phyloP scores from a whole-genome alignment of 2,888 invertebrate genomes.

The Dorcus parallelipipedus region DNA sequence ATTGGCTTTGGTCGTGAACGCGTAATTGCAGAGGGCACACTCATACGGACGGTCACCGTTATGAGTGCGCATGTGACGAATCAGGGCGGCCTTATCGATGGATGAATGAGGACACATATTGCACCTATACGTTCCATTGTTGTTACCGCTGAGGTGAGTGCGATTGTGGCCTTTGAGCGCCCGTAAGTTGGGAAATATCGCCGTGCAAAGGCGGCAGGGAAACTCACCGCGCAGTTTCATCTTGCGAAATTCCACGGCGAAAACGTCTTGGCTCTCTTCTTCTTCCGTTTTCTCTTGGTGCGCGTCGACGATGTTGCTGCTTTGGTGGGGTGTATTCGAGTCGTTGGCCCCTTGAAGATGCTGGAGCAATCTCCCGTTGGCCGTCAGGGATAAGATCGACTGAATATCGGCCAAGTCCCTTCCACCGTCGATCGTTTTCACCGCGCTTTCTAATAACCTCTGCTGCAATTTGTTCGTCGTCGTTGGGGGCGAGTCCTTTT shows the following conservation, averaged over 20 bases:
- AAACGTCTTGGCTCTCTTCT: constrained; percentile 79
- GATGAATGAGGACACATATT: constrained; percentile 90
- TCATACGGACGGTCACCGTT: constrained; percentile 95
- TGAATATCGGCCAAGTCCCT: constrained; percentile 84
- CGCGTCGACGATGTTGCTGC: constrained; percentile 25
- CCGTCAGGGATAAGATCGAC: constrained; percentile 76
- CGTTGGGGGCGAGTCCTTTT: constrained; percentile 9
- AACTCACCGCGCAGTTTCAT: constrained; percentile 89
- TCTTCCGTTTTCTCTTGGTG: constrained; percentile 43
- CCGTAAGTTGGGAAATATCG: constrained; percentile 82
- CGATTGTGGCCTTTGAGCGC: constrained; percentile 90
- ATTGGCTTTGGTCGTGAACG: constrained; percentile 96
- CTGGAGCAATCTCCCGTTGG: constrained; percentile 63
- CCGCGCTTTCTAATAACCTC: constrained; percentile 33
- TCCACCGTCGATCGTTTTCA: constrained; percentile 51
- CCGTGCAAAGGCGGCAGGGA: constrained; percentile 84
- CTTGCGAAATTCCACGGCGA: constrained; percentile 79
- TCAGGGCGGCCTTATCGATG: constrained; percentile 85
- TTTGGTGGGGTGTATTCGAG: constrained; percentile 11
- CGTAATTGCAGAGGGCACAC: constrained; percentile 92
- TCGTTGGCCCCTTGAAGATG: constrained; percentile 53
- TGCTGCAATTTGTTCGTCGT: constrained; percentile 34
- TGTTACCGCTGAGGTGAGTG: constrained; percentile 71
- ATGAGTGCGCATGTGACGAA: constrained; percentile 89
- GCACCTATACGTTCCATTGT: constrained; percentile 80